Conservation (phyloP, 2,888 invertebrate species). For the Tachina fera region DNA sequence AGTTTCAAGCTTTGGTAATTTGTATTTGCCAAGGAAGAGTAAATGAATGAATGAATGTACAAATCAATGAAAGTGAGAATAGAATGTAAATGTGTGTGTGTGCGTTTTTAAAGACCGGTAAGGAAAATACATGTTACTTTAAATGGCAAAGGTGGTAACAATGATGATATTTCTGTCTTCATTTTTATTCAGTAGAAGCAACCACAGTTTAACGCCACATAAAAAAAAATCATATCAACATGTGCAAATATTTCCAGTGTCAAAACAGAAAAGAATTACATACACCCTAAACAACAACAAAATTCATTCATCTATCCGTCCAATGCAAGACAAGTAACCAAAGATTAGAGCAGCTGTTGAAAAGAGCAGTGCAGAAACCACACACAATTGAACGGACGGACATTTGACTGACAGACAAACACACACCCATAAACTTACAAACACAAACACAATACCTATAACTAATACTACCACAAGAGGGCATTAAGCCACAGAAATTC, state of each 20-base stretch:
- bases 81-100: background rate
- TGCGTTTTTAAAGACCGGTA: conserved; percentile 29
- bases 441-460: conserved; percentile 13
- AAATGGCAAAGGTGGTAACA: conserved; percentile 48
- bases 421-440: conserved; percentile 16
- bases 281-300: conserved; percentile 52
- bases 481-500: conserved; percentile 44
- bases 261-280: conserved; percentile 64
- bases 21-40: conserved; percentile 38
- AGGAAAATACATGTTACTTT: conserved; percentile 18
- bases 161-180: conserved; percentile 69
- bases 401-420: conserved; percentile 26
- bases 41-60: conserved; percentile 44
- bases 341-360: conserved; percentile 64
- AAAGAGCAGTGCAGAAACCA: conserved; percentile 66
- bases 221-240: background rate
- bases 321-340: conserved; percentile 48
- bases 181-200: conserved; percentile 72
- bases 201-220: conserved; percentile 67
- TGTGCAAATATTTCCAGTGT: conserved; percentile 26
- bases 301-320: conserved; percentile 35
- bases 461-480: conserved; percentile 52
- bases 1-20: conserved; percentile 12
- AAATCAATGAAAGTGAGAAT: conserved; percentile 16
- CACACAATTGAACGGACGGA: conserved; percentile 38